Base-by-base conservation (phyloP, 2,888 invertebrate genomes). In the Leptogaster cylindrica region DNA sequence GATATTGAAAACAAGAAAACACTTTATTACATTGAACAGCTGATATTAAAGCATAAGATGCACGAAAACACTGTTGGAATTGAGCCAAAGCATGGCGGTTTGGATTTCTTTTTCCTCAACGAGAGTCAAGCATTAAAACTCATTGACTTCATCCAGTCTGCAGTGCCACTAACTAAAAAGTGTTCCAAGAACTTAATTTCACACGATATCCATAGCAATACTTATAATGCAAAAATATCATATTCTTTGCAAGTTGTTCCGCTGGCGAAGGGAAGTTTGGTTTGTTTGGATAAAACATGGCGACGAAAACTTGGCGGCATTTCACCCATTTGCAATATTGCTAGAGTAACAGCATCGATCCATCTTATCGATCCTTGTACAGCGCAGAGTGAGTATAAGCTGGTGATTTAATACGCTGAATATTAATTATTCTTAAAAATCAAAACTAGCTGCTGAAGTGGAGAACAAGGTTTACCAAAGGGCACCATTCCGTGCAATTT, bases 121-220 rank as follows among this genome's bases (percentile, higher is more conserved):
- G 95, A 95, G 81, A 89, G 90, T 70, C 89, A 92, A 78, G 97
- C 97, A 0, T 87, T 95, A 23, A 97, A 97, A 84, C 88, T 99
- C 89, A 89, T 97, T 0, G 97, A 98, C 75, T 99, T 99, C 77
- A 82, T 99, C 7, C 84, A 85, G 69, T 86, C 92, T 3, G 90
- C 95, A 72, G 85, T 98, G 65, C 99, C 99, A 0, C 90, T 92
- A 74, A 90, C 92, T 76, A 89, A 89, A 76, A 89, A 91, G 73
- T 91, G 92, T 76, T 95, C 97, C 0, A 97, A 98, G 80, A 95
- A 96, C 76, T 84, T 98, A 39, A 91, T 98, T 74, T 97, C 98
- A 0, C 98, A 98, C 76, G 99, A 99, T 81, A 92, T 95, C 66
- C 96, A 95, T 81, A 97, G 93, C 79, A 99, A 99, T 77, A 87